These are phyloP conservation scores for Damaliscus lunatus DNA, from an alignment of 2,113 vertebrate species.

Conservation along the genomic window DNA sequence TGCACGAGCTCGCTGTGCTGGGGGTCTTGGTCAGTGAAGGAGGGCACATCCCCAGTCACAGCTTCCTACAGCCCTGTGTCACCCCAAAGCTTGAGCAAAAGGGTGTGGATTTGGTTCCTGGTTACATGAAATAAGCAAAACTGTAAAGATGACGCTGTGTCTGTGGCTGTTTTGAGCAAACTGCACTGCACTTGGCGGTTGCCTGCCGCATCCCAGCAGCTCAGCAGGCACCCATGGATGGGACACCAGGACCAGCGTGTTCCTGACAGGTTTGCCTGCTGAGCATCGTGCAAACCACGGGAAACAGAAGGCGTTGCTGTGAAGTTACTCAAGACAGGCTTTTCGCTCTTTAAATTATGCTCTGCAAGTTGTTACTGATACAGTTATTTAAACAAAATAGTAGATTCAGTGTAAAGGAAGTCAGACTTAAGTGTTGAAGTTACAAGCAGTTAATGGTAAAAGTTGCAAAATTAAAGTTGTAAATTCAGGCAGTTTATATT, in stretches of 20 bases:
- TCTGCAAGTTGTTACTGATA: neutral
- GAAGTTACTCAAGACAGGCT: neutral
- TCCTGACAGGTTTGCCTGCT: neutral
- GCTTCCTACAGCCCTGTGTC: neutral
- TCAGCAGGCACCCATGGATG: fast-evolving
- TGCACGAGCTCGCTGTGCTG: neutral
- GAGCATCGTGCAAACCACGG: neutral
- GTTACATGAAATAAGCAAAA: neutral
- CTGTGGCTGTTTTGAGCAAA: neutral
- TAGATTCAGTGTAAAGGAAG: neutral
- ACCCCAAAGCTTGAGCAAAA: neutral
- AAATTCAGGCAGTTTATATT: neutral
- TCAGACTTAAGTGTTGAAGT: neutral
- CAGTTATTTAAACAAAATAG: neutral
- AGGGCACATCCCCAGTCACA: neutral
- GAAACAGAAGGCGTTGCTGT: neutral
- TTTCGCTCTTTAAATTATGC: neutral
- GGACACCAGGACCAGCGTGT: neutral
- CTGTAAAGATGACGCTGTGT: neutral
- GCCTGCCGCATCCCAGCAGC: too few species aligned
- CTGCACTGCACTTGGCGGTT: neutral
- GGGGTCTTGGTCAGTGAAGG: neutral
- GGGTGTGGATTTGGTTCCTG: neutral
- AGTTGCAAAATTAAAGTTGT: neutral
- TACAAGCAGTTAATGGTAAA: neutral